These are phyloP conservation scores for Drosophila rhopaloa DNA, from an alignment of 1,140 invertebrate genomes.

Conservation along the genomic window DNA sequence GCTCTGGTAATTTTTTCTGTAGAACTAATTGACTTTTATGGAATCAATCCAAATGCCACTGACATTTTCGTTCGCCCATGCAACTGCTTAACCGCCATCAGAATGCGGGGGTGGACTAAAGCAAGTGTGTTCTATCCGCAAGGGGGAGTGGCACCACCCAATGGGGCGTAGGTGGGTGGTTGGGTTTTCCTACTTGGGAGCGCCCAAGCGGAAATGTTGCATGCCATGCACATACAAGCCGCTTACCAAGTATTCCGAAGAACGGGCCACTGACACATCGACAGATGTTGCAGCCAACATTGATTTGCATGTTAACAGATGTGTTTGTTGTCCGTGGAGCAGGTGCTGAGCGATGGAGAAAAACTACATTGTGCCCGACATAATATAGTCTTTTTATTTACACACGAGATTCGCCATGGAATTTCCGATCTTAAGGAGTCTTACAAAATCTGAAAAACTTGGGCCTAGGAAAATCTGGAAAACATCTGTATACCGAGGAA, in stretches of 20 bases:
- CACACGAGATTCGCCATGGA: no score
- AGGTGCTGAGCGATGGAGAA: not conserved
- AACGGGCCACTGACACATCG: slow-evolving; percentile 1
- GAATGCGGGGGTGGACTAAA: slow-evolving; percentile 1
- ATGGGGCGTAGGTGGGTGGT: not conserved
- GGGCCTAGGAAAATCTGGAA: no score
- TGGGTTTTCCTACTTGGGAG: not conserved
- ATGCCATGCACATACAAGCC: slow-evolving; percentile 47
- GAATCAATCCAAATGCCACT: not conserved
- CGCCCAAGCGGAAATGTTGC: slow-evolving; percentile 48
- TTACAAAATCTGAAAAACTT: no score
- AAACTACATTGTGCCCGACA: not conserved
- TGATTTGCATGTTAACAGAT: slow-evolving; percentile 58
- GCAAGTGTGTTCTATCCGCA: slow-evolving; percentile 5
- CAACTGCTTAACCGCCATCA: not conserved
- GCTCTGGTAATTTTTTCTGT: no score
- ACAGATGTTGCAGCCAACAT: slow-evolving; percentile 35
- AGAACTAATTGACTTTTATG: no score
- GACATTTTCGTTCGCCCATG: slow-evolving; percentile 1
- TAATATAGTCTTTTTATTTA: no score
- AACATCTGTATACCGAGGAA: no score
- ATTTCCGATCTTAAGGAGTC: no score
- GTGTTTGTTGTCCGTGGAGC: slow-evolving; percentile 32
- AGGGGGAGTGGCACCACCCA: not conserved
- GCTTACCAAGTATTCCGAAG: slow-evolving; percentile 13